Base-by-base conservation (phyloP, 2,888 invertebrate genomes). In the Molanna angustata region DNA sequence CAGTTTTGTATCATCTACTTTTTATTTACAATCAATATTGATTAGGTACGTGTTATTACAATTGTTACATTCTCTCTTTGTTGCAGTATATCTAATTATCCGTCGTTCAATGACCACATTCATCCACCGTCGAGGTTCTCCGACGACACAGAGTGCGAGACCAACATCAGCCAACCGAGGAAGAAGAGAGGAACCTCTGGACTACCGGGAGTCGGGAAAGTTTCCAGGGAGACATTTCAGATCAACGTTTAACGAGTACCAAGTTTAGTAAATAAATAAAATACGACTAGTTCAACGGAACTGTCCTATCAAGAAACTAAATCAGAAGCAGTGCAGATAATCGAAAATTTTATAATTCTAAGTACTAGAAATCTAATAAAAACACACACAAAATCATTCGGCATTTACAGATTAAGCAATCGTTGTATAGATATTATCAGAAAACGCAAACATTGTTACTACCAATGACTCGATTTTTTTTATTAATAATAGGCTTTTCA, bases 41-140 rank as follows among this genome's bases (percentile, higher is more conserved):
- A n/a, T 35, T 35, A 7, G 14, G 4, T n/a, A 35, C 9, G 13
- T 18, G n/a, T n/a, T 19, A 20, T 48, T 43, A 33, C 41, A 45
- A 41, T 32, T 45, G 20, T 47, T 14, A 49, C 47, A 21, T 42
- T 42, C 20, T 43, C 43, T 16, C 39, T 19, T 45, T 56, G 41
- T 65, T 75, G 61, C 76, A 86, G 86, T 77, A 86, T 86, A 80
- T 86, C 86, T 63, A 86, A 86, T 72, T 85, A 85, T 73, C 84
- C 84, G 64, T 87, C 85, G 71, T 88, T 86, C 80, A 87, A 84
- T 79, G 88, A 88, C 66, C 84, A 87, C 72, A 87, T 89, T 67
- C 87, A 91, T 76, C 91, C 90, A 65, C 90, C 91, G 66, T 84
- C 87, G 66, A 84, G 90, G 61, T 92, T 92, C 80, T 89, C 90